A percentile compares a stretch with the other conserved stretches of the same genome.
Conservation (phyloP, 2,888 invertebrate genomes). For the Ctena decussata region DNA sequence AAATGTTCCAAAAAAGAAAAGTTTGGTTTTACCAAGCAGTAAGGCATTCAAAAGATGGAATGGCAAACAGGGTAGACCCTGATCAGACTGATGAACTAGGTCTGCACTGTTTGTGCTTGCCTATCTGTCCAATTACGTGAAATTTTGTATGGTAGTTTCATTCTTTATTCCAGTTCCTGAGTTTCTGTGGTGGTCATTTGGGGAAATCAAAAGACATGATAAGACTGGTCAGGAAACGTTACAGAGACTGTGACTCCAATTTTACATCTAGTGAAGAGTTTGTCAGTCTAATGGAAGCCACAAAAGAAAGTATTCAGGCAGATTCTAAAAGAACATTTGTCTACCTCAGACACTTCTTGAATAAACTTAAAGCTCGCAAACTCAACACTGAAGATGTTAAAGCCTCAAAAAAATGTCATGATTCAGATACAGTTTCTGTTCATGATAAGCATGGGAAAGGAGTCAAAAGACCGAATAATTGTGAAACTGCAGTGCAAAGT, state of each 20-base stretch:
- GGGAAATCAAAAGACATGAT: constrained; percentile 59
- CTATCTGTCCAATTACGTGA: no score
- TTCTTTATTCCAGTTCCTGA: constrained; percentile 76
- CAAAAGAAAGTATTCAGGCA: constrained; percentile 66
- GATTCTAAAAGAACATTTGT: constrained; percentile 74
- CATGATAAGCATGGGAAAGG: not conserved
- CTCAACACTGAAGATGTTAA: not conserved
- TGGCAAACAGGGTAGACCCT: no score
- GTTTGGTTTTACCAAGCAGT: no score
- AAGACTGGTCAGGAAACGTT: constrained; percentile 73
- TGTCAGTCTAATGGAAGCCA: constrained; percentile 53
- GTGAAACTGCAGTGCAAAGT: not conserved
- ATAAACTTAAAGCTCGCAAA: constrained; percentile 69
- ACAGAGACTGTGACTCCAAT: constrained; percentile 69
- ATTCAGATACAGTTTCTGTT: not conserved
- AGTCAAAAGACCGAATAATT: not conserved
- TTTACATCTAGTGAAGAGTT: constrained; percentile 73
- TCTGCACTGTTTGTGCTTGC: not conserved
- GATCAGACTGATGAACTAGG: not conserved
- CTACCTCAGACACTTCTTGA: constrained; percentile 76
- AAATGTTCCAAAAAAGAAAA: no score
- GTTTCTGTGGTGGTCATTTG: constrained; percentile 69
- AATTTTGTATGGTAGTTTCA: not conserved
- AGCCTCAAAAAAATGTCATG: not conserved
- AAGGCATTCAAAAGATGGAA: no score